Evolutionary conservation across 2,888 invertebrate species (phyloP).

Genomic region (Oxytorus armatus): DNA sequence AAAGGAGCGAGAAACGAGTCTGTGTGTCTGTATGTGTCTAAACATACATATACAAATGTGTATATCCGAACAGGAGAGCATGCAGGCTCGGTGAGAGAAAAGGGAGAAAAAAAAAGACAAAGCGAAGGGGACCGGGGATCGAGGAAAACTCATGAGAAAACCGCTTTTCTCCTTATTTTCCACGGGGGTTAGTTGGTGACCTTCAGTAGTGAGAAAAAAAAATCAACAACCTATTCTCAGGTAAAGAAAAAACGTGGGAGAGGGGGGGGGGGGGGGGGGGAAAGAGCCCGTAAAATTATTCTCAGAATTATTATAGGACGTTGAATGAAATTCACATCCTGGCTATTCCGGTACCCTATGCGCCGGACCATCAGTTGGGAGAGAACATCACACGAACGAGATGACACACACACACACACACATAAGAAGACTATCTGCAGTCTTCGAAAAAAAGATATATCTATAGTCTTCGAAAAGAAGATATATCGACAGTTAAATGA

Average conservation of each 20-base stretch:
- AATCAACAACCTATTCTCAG: slow-evolving; percentile 29
- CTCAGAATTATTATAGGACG: slow-evolving; percentile 42
- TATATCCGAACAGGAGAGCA: slow-evolving; percentile 29
- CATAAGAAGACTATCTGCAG: too few species aligned
- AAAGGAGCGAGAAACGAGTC: slow-evolving; percentile 45
- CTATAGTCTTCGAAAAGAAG: slow-evolving; percentile 16
- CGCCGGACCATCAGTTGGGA: slow-evolving; percentile 24
- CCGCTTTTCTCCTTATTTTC: slow-evolving; percentile 25
- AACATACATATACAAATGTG: slow-evolving; percentile 2
- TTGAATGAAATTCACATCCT: slow-evolving; percentile 43
- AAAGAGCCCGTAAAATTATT: slow-evolving; percentile 31
- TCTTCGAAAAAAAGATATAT: slow-evolving; percentile 3
- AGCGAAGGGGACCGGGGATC: slow-evolving; percentile 1
- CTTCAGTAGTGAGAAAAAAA: slow-evolving; percentile 40
- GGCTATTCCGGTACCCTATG: neutral
- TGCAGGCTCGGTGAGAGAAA: slow-evolving; percentile 27
- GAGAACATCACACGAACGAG: slow-evolving; percentile 3
- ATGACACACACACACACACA: slow-evolving; percentile 13
- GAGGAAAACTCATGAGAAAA: slow-evolving; percentile 41
- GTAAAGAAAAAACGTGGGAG: slow-evolving; percentile 45
- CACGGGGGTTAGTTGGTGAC: slow-evolving; percentile 37
- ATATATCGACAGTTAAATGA: slow-evolving; percentile 11
- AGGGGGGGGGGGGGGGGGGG: neutral
- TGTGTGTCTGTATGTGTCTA: slow-evolving; percentile 41
- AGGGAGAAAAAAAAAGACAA: slow-evolving; percentile 35